Conservation (phyloP, 2,888 invertebrate genomes). For the Rambutsinella grinnellia region DNA sequence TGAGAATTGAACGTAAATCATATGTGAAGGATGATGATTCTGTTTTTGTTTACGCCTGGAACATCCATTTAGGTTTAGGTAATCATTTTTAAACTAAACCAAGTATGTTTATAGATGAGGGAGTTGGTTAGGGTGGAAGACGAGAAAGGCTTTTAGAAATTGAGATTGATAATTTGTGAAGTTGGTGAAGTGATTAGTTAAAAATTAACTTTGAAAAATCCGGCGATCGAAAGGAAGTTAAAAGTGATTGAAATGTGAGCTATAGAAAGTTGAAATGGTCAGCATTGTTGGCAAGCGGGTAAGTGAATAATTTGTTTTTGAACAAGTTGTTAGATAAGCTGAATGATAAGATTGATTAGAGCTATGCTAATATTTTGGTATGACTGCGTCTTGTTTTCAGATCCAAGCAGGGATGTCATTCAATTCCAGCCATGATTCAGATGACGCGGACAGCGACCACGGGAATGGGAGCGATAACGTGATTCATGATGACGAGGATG, state of each 20-base stretch:
- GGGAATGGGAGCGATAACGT: conserved; percentile 21
- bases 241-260: background rate
- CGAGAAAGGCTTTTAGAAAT: background rate
- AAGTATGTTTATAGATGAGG: background rate
- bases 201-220: background rate
- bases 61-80: background rate
- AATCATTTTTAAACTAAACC: background rate
- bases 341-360: background rate
- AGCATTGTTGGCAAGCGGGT: conserved; percentile 41
- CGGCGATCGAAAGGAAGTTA: background rate
- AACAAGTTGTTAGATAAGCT: too few species aligned
- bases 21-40: background rate
- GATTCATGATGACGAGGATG: conserved; percentile 18
- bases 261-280: conserved; percentile 11
- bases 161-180: too few species aligned
- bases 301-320: background rate
- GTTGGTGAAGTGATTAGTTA: background rate
- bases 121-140: background rate
- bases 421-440: conserved; percentile 31
- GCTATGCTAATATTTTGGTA: too few species aligned
- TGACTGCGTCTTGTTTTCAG: background rate
- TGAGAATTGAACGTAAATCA: background rate
- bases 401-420: conserved; percentile 39
- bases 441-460: conserved; percentile 33
- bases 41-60: background rate